These are phyloP conservation scores for Ceratosolen solmsi DNA, from an alignment of 1,140 invertebrate genomes.

Conservation along the genomic window DNA sequence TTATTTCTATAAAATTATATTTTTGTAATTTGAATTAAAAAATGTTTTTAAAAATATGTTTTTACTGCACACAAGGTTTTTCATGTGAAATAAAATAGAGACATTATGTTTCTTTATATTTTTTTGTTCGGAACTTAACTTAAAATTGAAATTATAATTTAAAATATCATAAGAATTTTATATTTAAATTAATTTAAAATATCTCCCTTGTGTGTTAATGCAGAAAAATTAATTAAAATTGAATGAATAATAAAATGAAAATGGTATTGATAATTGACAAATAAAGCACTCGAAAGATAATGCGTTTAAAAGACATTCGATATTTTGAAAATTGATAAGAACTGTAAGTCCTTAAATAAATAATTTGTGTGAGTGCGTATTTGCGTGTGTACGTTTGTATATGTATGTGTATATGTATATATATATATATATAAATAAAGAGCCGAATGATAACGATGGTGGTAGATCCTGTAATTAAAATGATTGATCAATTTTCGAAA, in stretches of 20 bases:
- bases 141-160: too few relatives aligned
- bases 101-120: too few relatives aligned
- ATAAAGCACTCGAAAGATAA: neutral
- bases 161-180: too few relatives aligned
- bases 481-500: slow-evolving; percentile 12
- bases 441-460: too few relatives aligned
- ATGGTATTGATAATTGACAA: neutral
- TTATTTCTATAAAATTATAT: slow-evolving; percentile 47
- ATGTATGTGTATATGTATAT: neutral
- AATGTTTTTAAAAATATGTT: slow-evolving; percentile 33
- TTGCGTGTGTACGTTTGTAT: neutral
- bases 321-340: slow-evolving; percentile 30
- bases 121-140: too few relatives aligned
- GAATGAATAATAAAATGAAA: neutral
- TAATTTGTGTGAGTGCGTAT: neutral
- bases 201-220: slow-evolving; percentile 20
- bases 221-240: slow-evolving; percentile 1
- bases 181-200: neutral
- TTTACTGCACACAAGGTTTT: slow-evolving; percentile 22
- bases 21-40: slow-evolving; percentile 26
- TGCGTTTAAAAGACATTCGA: neutral
- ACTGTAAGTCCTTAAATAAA: neutral
- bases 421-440: neutral
- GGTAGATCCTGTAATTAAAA: too few relatives aligned
- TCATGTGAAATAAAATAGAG: too few relatives aligned